Base-by-base conservation (phyloP, 30 jellyfish, hydroid and myxozoan genomes). In the Pseudorhiza aurosa region DNA sequence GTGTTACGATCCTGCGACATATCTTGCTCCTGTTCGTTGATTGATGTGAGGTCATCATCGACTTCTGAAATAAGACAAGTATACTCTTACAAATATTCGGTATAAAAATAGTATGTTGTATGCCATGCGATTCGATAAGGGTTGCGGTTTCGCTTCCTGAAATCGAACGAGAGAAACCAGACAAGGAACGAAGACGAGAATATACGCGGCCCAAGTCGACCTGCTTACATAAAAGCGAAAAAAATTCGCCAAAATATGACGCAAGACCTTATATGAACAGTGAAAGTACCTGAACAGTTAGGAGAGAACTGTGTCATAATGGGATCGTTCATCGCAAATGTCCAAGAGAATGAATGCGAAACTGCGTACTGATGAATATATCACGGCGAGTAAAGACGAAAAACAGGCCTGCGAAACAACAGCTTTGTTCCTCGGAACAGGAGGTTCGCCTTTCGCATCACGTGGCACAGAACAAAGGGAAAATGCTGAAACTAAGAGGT, bases 21-120 rank as follows among this genome's bases (percentile, higher is more conserved):
- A 37, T 94, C 99, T 45, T 87, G 96, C 44, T 87, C 96, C 26
- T 87, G 91, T 19, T 94, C 99, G 45, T 97, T 97, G 0, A 87
- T 69, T 39, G 96, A 85, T 25, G 98, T 77, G 29, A 92, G 65
- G 58, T 92, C 98, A 69, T 92, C 98, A 57, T 92, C 98, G 0
- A 72, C 95, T 26, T 84, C 95, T 84, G 46, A 3, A 19, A 47
- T 4, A 25, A 6, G 26, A 58, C 4, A 58, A 19, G 24, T 12
- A 9, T 8, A n/a, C n/a, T n/a, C 56, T 17, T 42, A 8, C 17
- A 42, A 42, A 8, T 17, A 8, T 42, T 9, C 56, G 17, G 56
- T 8, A 42, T 8, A 42, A 8, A 8, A 42, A 42, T n/a, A n/a
- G n/a, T n/a, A n/a, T n/a, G n/a, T n/a, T n/a, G n/a, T n/a, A n/a